Base-by-base conservation (phyloP, 2,113 vertebrate genomes). In the Reinhardtius hippoglossoides region DNA sequence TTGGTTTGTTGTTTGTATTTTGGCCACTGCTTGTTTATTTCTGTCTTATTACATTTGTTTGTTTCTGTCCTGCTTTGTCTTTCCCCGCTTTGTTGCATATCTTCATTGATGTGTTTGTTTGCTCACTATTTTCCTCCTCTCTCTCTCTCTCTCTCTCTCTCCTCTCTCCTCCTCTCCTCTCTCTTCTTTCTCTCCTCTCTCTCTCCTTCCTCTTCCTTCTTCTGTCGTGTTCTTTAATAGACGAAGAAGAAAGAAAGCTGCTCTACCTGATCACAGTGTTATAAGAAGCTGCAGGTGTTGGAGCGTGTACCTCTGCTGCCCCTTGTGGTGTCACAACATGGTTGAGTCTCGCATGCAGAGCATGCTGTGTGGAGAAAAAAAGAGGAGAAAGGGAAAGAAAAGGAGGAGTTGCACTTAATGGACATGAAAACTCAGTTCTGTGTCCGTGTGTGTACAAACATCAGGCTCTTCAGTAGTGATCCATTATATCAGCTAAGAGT, bases 251-350 rank as follows among this genome's bases (percentile, higher is more conserved):
- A 23, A 52, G 7, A 9, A 50, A 54, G 52, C 37, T 48, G 59
- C 5, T 69, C 64, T 23, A 72, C 50, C 74, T 80, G 66, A 71
- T 76, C 15, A 61, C 8, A 67, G 15, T 21, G 59, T 27, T 40
- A 16, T 3, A 35, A 27, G 18, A 37, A 26, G 60, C 72, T 65
- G 67, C 31, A 48, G 61, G 42, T 54, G 50, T 54, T 54, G 18
- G 89, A 37, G 14, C 37, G 16, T 92, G 88, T 88, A 61, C 86
- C 79, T 94, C 85, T 93, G 82, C 91, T 93, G 91, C 92, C 90
- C 85, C 92, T 78, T 48, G 87, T 92, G 93, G 94, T 10, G 0
- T n/a, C 57, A 65, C 20, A 23, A 37, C 48, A 24, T 37, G 15
- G 16, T 35, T 27, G 46, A 15, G 27, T 27, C 48, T 57, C 13